Percentiles rank a stretch among this genome's conserved stretches.
These are phyloP conservation scores for Sarcophaga variegata DNA, from an alignment of 2,888 invertebrate species.

Conservation along the genomic window DNA sequence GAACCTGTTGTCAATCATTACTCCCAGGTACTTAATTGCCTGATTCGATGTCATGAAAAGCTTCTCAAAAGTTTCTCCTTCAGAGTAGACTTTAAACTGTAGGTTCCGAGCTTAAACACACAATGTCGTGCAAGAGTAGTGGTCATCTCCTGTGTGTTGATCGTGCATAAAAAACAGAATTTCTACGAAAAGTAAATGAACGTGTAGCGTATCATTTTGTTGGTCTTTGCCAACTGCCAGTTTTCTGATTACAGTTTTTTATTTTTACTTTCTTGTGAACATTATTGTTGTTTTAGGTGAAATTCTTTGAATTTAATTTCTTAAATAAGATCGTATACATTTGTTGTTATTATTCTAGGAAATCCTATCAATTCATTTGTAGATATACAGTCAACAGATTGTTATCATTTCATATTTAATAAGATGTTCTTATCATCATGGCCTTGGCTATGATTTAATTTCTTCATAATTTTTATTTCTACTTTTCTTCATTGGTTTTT, in stretches of 20 bases:
- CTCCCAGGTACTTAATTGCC: too few species aligned
- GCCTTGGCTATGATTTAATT: conserved; percentile 3
- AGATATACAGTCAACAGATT: conserved; percentile 18
- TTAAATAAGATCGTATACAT: background rate
- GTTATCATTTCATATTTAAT: conserved; percentile 14
- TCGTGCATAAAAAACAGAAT: too few species aligned
- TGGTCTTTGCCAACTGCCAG: too few species aligned
- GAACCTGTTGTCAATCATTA: too few species aligned
- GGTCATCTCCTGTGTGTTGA: too few species aligned
- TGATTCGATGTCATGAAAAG: too few species aligned
- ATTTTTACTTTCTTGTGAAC: conserved; percentile 14
- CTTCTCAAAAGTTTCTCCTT: too few species aligned
- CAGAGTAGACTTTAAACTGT: too few species aligned
- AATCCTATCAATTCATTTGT: background rate
- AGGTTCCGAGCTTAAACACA: too few species aligned
- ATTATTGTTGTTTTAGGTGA: background rate
- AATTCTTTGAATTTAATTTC: background rate
- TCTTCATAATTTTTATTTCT: background rate
- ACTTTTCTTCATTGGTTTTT: background rate
- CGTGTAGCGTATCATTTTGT: too few species aligned
- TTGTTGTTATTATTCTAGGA: background rate
- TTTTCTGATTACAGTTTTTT: background rate
- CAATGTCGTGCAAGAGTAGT: too few species aligned
- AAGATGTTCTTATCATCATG: conserved; percentile 16
- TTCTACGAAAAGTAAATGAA: too few species aligned